Conservation (phyloP, 2,797 vertebrate genomes). For the Tachyglossus aculeatus region DNA sequence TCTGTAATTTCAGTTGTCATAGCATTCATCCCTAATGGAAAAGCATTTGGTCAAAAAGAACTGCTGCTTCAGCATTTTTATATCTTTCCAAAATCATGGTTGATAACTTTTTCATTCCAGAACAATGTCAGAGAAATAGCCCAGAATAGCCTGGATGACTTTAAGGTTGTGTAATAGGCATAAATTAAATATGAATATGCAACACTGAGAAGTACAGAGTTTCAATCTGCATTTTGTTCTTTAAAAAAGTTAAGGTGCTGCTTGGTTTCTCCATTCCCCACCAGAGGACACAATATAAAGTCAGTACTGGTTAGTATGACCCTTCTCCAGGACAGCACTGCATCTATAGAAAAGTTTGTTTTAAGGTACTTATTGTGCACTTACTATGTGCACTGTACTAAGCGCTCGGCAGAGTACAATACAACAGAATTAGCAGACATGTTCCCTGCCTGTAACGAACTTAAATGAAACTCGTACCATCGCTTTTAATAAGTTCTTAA, state of each 20-base stretch:
- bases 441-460: too few species aligned
- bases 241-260: background rate
- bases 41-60: conserved; percentile 25
- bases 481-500: too few species aligned
- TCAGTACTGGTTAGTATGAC: background rate
- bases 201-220: background rate
- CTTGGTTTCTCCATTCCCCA: background rate
- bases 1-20: too few species aligned
- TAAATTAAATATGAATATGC: background rate
- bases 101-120: background rate
- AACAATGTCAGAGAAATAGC: background rate
- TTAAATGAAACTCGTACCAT: too few species aligned
- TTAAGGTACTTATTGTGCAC: too few species aligned
- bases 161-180: background rate
- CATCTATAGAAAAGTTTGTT: too few species aligned
- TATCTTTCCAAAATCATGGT: background rate
- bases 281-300: background rate
- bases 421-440: too few species aligned
- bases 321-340: too few species aligned
- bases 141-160: conserved; percentile 12
- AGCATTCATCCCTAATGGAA: background rate
- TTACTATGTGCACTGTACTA: too few species aligned
- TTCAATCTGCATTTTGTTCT: background rate
- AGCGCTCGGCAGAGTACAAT: too few species aligned
- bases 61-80: background rate